phyloP scores from a whole-genome alignment of 2,113 vertebrate genomes.

The Lepisosteus oculatus region DNA sequence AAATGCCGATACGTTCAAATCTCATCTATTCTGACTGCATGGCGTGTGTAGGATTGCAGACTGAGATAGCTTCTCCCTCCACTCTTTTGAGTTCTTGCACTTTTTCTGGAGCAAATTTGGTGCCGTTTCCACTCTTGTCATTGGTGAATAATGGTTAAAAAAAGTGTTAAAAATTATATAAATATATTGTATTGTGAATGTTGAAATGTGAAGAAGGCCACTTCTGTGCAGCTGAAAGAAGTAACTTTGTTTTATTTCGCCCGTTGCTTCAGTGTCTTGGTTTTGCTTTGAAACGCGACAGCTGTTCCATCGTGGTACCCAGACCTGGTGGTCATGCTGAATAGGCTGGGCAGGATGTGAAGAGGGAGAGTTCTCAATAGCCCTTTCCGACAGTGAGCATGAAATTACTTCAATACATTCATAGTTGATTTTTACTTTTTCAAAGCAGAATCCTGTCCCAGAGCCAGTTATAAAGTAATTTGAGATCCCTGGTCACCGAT shows the following conservation, averaged over 20 bases:
- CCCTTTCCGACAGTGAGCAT: too few species aligned
- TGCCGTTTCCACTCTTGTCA: conserved; percentile 65
- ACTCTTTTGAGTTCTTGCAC: conserved; percentile 74
- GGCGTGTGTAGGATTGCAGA: conserved; percentile 77
- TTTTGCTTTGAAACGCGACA: background rate
- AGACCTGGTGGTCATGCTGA: too few species aligned
- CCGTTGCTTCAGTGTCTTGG: conserved; percentile 7
- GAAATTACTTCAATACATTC: too few species aligned
- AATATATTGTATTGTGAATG: background rate
- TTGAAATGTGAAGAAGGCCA: background rate
- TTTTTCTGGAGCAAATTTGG: conserved; percentile 56
- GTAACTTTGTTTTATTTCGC: conserved; percentile 20
- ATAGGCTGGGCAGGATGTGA: background rate
- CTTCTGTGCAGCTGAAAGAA: conserved; percentile 1
- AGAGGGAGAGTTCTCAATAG: too few species aligned
- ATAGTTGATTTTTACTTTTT: too few species aligned
- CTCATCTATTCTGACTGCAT: conserved; percentile 76
- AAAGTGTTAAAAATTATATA: conserved; percentile 8
- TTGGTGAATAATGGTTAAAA: conserved; percentile 54
- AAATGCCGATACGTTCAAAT: conserved; percentile 51
- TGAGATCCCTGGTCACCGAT: too few species aligned
- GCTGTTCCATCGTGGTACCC: background rate
- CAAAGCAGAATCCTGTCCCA: too few species aligned
- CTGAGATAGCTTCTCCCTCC: conserved; percentile 59
- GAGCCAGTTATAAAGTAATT: too few species aligned